Percentiles rank a stretch among this genome's conserved stretches.
Evolutionary conservation across 1,140 invertebrate genomes (phyloP).

Genomic region (Diabrotica virgifera): DNA sequence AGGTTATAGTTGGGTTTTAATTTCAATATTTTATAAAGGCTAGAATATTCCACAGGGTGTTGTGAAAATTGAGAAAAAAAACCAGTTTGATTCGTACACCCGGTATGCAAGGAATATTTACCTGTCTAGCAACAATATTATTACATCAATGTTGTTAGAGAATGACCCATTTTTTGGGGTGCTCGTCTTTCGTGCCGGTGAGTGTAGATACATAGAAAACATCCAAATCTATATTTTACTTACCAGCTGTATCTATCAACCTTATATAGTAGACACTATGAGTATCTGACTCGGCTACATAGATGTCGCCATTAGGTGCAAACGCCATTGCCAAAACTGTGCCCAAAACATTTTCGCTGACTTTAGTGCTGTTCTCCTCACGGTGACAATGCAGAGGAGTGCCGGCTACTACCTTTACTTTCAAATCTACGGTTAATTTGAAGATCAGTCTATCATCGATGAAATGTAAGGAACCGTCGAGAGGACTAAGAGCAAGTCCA

Average conservation of each 20-base stretch:
- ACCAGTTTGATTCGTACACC: too few relatives aligned
- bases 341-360: constrained; percentile 56
- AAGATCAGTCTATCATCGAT: constrained; percentile 91
- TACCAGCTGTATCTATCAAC: constrained; percentile 67
- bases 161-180: too few relatives aligned
- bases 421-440: constrained; percentile 87
- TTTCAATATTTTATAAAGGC: too few relatives aligned
- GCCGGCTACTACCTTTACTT: constrained; percentile 86
- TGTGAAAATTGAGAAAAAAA: too few relatives aligned
- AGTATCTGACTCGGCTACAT: constrained; percentile 90
- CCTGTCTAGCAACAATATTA: too few relatives aligned
- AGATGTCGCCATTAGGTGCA: constrained; percentile 88
- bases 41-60: too few relatives aligned
- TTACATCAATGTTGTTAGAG: too few relatives aligned
- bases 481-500: constrained; percentile 84
- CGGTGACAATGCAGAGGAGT: constrained; percentile 80
- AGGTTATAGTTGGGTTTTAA: too few relatives aligned
- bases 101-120: too few relatives aligned
- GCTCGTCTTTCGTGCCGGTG: too few relatives aligned
- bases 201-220: too few relatives aligned
- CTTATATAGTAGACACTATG: constrained; percentile 85
- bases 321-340: constrained; percentile 84
- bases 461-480: constrained; percentile 92
- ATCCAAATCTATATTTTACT: not conserved
- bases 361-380: constrained; percentile 46